Conservation (phyloP, 2,888 invertebrate genomes). For the Tenthredo mesomela region DNA sequence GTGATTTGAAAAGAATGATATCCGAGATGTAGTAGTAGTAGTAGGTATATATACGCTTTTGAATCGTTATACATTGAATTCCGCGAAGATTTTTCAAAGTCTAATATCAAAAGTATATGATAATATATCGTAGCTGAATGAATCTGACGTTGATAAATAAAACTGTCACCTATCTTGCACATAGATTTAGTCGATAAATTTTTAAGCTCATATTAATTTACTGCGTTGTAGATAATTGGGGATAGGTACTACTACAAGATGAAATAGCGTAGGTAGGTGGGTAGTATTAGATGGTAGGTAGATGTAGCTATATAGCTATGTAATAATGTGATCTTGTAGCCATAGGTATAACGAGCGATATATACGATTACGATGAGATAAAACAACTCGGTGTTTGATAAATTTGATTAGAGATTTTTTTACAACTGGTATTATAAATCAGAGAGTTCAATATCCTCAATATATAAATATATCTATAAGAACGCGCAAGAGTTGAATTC, state of each 20-base stretch:
- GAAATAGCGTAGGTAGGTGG: not conserved
- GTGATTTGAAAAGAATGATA: too few species aligned
- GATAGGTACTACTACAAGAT: not conserved
- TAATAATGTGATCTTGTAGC: conserved; percentile 36
- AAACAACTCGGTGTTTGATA: not conserved
- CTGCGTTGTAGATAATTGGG: conserved; percentile 33
- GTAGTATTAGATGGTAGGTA: not conserved
- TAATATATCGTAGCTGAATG: not conserved
- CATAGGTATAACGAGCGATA: not conserved
- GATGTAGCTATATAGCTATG: not conserved
- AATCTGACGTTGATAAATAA: conserved; percentile 13
- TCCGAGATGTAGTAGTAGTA: too few species aligned
- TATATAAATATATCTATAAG: too few species aligned
- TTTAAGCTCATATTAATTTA: conserved; percentile 32
- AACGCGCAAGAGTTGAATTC: too few species aligned
- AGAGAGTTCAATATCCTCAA: conserved; percentile 34
- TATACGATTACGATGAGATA: not conserved
- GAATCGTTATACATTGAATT: not conserved
- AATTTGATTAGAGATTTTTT: conserved; percentile 27
- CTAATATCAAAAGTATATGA: not conserved
- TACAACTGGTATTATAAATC: conserved; percentile 11
- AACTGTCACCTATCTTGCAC: not conserved
- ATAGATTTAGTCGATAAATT: not conserved
- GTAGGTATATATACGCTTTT: not conserved
- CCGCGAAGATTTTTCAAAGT: not conserved